Conservation (phyloP, 1,140 invertebrate species). For the Megathymus violae region DNA sequence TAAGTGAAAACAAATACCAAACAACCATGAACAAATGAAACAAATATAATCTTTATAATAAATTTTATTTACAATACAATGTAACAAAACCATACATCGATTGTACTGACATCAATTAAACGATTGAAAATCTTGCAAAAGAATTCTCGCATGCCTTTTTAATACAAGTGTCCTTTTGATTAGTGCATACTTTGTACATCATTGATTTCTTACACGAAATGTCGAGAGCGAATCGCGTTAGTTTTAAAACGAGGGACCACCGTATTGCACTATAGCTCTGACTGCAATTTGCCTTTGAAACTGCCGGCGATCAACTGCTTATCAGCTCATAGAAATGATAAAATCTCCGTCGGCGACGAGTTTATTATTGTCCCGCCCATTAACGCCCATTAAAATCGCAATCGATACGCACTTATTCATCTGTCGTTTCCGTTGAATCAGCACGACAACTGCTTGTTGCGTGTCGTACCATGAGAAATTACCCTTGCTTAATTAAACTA, state of each 20-base stretch:
- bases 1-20: too few relatives aligned
- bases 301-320: constrained; percentile 70
- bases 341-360: constrained; percentile 70
- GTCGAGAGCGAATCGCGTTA: constrained; percentile 14
- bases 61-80: background rate
- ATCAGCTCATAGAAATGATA: constrained; percentile 77
- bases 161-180: constrained; percentile 28
- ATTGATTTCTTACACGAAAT: constrained; percentile 24
- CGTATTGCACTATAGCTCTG: constrained; percentile 59
- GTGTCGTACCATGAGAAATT: constrained; percentile 63
- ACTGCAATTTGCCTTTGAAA: constrained; percentile 79
- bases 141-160: constrained; percentile 4
- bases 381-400: constrained; percentile 79
- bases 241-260: constrained; percentile 51
- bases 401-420: constrained; percentile 79
- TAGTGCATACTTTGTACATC: constrained; percentile 27
- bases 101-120: background rate
- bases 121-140: background rate
- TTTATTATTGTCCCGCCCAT: constrained; percentile 80
- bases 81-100: background rate
- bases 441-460: constrained; percentile 52
- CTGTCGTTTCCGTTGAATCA: constrained; percentile 52
- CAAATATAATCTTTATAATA: too few relatives aligned
- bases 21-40: too few relatives aligned
- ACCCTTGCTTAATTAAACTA: constrained; percentile 59